Percentiles rank a stretch among this genome's conserved stretches.
Evolutionary conservation across 1,140 invertebrate species (phyloP).

Genomic region (Danaus plexippus): DNA sequence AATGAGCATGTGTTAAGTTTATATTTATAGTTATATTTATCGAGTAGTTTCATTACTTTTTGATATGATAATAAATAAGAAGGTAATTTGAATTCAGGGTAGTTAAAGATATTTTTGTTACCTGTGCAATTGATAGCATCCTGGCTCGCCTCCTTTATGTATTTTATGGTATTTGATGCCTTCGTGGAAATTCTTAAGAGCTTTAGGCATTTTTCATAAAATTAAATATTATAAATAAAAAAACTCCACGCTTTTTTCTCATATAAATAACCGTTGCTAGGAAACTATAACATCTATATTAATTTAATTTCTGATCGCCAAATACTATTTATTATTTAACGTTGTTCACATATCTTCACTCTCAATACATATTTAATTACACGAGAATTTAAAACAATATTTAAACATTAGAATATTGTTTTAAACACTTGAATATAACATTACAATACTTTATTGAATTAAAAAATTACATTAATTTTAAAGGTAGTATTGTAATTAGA

Average conservation of each 20-base stretch:
- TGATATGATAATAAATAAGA: too few relatives aligned
- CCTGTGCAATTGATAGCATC: constrained; percentile 60
- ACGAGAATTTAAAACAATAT: too few relatives aligned
- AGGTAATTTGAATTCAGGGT: too few relatives aligned
- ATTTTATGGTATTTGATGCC: constrained; percentile 47
- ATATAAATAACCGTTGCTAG: constrained; percentile 23
- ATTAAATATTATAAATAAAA: constrained; percentile 26
- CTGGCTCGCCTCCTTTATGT: constrained; percentile 38
- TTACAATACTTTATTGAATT: too few relatives aligned
- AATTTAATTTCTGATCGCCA: background rate
- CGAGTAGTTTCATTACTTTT: too few relatives aligned
- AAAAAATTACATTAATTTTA: too few relatives aligned
- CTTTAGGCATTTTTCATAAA: constrained; percentile 49
- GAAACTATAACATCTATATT: constrained; percentile 15
- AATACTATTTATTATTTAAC: constrained; percentile 2
- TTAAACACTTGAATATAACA: too few relatives aligned
- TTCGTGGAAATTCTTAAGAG: constrained; percentile 39
- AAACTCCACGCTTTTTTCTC: background rate
- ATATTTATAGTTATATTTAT: too few relatives aligned
- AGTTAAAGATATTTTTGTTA: constrained; percentile 13
- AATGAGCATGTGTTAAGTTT: too few relatives aligned
- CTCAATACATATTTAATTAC: too few relatives aligned
- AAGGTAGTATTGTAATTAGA: too few relatives aligned
- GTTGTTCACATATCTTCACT: background rate
- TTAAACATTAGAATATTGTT: too few relatives aligned